phyloP scores from a whole-genome alignment of 2,797 vertebrate species.

The Pogonophryne albipinna region DNA sequence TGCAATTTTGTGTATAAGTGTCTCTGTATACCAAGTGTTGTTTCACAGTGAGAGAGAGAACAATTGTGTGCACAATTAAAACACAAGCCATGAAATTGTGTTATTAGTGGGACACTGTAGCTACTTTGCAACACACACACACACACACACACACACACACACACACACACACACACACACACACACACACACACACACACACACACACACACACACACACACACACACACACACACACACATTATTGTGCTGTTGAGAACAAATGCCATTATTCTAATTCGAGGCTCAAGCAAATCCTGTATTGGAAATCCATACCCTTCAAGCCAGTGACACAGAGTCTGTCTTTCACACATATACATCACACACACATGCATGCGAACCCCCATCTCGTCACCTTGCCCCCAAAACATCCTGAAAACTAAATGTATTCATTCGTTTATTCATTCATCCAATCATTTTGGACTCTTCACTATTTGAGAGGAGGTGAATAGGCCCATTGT shows the following conservation, averaged over 20 bases:
- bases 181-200: neutral
- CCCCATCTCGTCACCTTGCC: slow-evolving; percentile 55
- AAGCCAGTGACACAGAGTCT: slow-evolving; percentile 46
- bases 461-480: slow-evolving; percentile 75
- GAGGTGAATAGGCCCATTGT: slow-evolving; percentile 79
- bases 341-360: slow-evolving; percentile 2
- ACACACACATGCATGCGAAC: slow-evolving; percentile 35
- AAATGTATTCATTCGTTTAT: slow-evolving; percentile 80
- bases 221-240: slow-evolving; percentile 24
- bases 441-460: slow-evolving; percentile 80
- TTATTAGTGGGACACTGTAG: too few relatives aligned
- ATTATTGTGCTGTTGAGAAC: slow-evolving; percentile 45
- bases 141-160: slow-evolving; percentile 1
- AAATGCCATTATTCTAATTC: slow-evolving; percentile 68
- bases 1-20: slow-evolving; percentile 1
- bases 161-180: neutral
- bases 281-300: slow-evolving; percentile 59
- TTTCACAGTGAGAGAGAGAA: neutral
- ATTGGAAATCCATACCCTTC: slow-evolving; percentile 57
- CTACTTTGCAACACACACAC: slow-evolving; percentile 18
- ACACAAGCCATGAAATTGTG: neutral
- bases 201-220: slow-evolving; percentile 27
- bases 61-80: neutral
- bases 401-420: slow-evolving; percentile 71
- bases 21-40: neutral